Conservation (phyloP, 1,140 invertebrate species). For the Leptopilina boulardi region DNA sequence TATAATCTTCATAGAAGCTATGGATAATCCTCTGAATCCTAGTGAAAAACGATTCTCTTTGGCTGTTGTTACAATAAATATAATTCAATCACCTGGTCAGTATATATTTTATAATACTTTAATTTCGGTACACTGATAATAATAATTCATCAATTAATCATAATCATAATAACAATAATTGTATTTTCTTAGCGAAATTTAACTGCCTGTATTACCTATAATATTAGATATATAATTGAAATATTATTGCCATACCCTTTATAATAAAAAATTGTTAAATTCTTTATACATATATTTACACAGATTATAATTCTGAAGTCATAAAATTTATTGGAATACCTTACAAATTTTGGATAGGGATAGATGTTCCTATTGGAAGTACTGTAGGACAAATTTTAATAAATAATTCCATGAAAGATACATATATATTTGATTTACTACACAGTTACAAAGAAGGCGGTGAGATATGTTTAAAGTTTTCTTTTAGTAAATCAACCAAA, state of each 20-base stretch:
- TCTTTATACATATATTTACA: background rate
- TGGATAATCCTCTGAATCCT: slow-evolving; percentile 87
- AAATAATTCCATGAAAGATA: slow-evolving; percentile 81
- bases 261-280: background rate
- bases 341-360: slow-evolving; percentile 93
- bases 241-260: slow-evolving; percentile 43
- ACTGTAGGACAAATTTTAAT: slow-evolving; percentile 90
- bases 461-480: slow-evolving; percentile 62
- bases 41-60: slow-evolving; percentile 87
- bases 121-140: slow-evolving; percentile 1
- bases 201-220: too few relatives aligned
- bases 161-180: too few relatives aligned
- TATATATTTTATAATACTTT: background rate
- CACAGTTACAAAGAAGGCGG: slow-evolving; percentile 89
- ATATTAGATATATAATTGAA: too few relatives aligned
- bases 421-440: slow-evolving; percentile 85
- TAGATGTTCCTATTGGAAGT: slow-evolving; percentile 87
- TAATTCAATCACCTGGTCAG: slow-evolving; percentile 76
- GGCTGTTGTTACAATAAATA: slow-evolving; percentile 88
- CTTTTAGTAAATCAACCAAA: background rate
- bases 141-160: background rate
- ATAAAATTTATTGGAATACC: slow-evolving; percentile 92
- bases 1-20: slow-evolving; percentile 88
- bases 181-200: too few relatives aligned
- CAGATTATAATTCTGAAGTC: slow-evolving; percentile 75